Evolutionary conservation across 2,797 vertebrate genomes (phyloP).

Genomic region (Australoheros facetus): DNA sequence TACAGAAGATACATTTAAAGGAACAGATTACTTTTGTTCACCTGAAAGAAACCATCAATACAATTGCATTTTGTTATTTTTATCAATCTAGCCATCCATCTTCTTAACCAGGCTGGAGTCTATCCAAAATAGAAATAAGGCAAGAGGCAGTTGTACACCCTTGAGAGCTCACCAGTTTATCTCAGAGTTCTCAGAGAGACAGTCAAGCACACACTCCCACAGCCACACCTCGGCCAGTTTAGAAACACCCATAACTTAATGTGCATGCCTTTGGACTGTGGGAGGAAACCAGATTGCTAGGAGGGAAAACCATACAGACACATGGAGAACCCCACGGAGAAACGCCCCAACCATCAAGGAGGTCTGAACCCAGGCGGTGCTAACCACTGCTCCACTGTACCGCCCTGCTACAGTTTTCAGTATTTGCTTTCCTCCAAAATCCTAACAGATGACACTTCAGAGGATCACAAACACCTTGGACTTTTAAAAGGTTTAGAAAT

Average conservation of each 20-base stretch:
- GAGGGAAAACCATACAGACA: background rate
- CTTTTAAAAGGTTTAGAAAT: background rate
- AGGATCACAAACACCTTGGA: background rate
- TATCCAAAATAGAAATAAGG: background rate
- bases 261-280: background rate
- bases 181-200: background rate
- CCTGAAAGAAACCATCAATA: background rate
- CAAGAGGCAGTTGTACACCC: background rate
- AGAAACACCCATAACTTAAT: background rate
- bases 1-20: background rate
- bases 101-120: background rate
- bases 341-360: background rate
- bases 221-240: background rate
- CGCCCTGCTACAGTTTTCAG: background rate
- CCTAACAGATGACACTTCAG: rapidly evolving
- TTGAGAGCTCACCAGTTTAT: background rate
- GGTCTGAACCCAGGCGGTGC: too few species aligned
- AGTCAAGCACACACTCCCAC: background rate
- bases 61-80: background rate
- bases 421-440: background rate
- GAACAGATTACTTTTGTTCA: background rate
- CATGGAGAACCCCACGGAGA: background rate
- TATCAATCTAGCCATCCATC: background rate
- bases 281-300: background rate
- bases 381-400: background rate